Evolutionary conservation across 2,113 vertebrate genomes (phyloP), one percentile per base, ranked within the genome.

Genomic region (Helogale parvula): DNA sequence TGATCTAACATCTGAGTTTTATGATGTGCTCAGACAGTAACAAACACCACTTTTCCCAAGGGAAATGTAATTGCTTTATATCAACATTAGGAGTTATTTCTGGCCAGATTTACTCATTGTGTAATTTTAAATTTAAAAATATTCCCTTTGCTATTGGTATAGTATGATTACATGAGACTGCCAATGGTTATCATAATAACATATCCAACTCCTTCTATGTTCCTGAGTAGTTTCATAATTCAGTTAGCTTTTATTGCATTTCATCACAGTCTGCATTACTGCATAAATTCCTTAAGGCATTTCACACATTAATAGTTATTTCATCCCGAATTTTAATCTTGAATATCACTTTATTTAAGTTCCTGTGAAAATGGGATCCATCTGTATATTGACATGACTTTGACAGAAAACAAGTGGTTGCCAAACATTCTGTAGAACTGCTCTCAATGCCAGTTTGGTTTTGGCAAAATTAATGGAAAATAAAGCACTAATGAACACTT

Each of bases 381-480:
- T 96, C 31, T 94, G 92, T 80, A 41, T 29, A 94, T 4, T 84
- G 95, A 98, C 92, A 45, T 80, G 66, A 38, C 71, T 96, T 89
- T 98, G 57, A 96, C 95, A 98, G 94, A 97, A 45, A 95, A 96
- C 2, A 97, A 97, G 86, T 69, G 31, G 31, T 72, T 98, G 15
- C 31, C 88, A 97, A 96, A 81, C 57, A 80, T 94, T 98, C 57
- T 97, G 14, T 87, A 96, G 41, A 98, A 92, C 47, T 71, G 1
- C 3, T 79, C n/a, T 96, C 66, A 76, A 7, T 92, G 74, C 88
- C 77, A 98, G 88, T 68, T 85, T 92, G 90, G 12, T 89, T 97
- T 98, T 97, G 90, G 81, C 69, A 88, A 63, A 69, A 86, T 50
- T 84, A 92, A 23, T 94, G 86, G 93, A 97, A 98, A 98, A 97